Conservation (phyloP, 2,797 vertebrate genomes). For the Lepus oiostolus region DNA sequence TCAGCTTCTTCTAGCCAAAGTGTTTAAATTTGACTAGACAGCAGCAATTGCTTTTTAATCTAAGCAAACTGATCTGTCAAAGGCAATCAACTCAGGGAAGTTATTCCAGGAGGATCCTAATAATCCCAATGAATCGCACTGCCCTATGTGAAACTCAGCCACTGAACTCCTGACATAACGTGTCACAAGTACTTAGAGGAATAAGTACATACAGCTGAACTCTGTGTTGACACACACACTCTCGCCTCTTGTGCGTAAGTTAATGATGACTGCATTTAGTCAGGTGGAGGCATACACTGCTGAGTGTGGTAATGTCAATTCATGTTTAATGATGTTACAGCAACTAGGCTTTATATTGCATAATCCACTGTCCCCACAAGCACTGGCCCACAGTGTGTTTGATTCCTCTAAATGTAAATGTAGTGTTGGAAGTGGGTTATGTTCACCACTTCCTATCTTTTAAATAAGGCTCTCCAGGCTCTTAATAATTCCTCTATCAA, state of each 20-base stretch:
- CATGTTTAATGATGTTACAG: slow-evolving; percentile 19
- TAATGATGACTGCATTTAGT: slow-evolving; percentile 58
- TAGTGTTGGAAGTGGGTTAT: not conserved
- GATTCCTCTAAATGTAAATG: not conserved
- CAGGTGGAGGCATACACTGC: not conserved
- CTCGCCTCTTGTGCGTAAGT: not conserved
- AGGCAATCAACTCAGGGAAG: slow-evolving; percentile 85
- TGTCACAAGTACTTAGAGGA: slow-evolving; percentile 88
- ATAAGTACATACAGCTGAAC: slow-evolving; percentile 72
- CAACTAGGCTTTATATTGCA: not conserved
- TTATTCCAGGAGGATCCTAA: slow-evolving; percentile 89
- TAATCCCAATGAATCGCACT: slow-evolving; percentile 89
- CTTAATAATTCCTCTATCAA: slow-evolving; percentile 12
- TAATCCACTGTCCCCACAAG: not conserved
- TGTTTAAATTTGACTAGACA: slow-evolving; percentile 90
- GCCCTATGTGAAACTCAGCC: slow-evolving; percentile 82
- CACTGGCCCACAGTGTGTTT: not conserved
- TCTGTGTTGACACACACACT: slow-evolving; percentile 71
- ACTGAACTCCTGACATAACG: slow-evolving; percentile 85
- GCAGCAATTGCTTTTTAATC: slow-evolving; percentile 92
- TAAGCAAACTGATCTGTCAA: slow-evolving; percentile 90
- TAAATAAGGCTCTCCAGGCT: slow-evolving; percentile 41
- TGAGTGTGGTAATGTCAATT: slow-evolving; percentile 50
- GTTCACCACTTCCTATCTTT: slow-evolving; percentile 20
- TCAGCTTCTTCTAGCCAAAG: slow-evolving; percentile 83